phyloP scores from a whole-genome alignment of 1,140 invertebrate genomes.

The Tetranychus urticae region DNA sequence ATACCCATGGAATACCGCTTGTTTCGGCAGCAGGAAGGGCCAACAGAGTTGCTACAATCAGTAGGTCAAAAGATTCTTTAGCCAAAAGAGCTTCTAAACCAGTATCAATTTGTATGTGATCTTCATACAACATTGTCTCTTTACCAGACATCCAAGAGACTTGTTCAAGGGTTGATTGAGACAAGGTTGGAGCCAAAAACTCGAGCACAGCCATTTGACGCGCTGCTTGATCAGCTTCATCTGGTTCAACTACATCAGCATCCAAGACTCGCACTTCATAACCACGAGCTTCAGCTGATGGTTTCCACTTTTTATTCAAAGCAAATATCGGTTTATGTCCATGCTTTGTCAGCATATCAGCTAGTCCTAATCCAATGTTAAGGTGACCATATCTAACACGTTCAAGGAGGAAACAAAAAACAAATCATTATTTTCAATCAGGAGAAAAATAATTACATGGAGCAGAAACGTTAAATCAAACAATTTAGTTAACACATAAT shows the following conservation, averaged over 20 bases:
- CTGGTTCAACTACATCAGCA: background rate
- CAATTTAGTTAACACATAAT: too few relatives aligned
- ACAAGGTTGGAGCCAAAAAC: background rate
- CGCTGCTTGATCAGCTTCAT: background rate
- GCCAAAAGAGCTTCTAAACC: background rate
- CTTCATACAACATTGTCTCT: background rate
- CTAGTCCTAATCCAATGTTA: background rate
- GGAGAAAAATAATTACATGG: too few relatives aligned
- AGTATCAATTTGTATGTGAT: background rate
- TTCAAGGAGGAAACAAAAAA: too few relatives aligned
- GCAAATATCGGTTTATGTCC: background rate
- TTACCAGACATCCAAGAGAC: too few relatives aligned
- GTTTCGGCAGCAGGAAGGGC: background rate
- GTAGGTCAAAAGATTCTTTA: background rate
- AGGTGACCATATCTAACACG: background rate
- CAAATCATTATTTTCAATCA: too few relatives aligned
- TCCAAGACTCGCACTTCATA: background rate
- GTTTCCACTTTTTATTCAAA: background rate
- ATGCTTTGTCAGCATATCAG: background rate
- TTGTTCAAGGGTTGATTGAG: background rate
- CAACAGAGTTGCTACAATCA: background rate
- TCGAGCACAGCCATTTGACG: background rate
- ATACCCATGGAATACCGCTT: background rate
- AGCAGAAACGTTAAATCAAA: too few relatives aligned
- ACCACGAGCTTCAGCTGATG: background rate